Conservation (phyloP, 2,113 vertebrate genomes). For the Stictonetta naevosa region DNA sequence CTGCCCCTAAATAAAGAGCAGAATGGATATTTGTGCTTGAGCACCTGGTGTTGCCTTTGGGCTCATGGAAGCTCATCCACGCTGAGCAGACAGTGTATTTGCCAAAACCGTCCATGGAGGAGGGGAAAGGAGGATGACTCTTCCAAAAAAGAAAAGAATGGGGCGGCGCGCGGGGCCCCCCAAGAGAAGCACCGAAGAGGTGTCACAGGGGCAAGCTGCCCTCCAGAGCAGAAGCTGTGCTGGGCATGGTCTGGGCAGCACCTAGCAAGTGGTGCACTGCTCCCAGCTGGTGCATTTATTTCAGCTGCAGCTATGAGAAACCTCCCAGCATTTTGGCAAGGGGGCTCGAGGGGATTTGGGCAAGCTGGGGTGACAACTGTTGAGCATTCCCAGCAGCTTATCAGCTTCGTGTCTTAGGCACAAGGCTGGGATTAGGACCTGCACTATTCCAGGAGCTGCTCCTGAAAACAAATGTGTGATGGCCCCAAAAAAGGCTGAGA, state of each 20-base stretch:
- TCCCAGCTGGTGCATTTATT: neutral
- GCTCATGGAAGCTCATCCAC: neutral
- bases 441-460: neutral
- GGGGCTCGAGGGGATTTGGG: slow-evolving; percentile 9
- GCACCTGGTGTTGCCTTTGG: neutral
- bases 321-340: neutral
- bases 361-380: slow-evolving; percentile 43
- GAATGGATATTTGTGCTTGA: neutral
- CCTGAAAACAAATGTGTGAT: neutral
- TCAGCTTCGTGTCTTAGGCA: neutral
- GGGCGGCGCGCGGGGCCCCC: too few relatives aligned
- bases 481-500: neutral
- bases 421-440: neutral
- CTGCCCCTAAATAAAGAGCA: neutral
- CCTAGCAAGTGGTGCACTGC: neutral
- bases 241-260: neutral
- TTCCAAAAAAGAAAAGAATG: too few relatives aligned
- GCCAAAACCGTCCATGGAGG: neutral
- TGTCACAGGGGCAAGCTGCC: neutral
- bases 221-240: neutral
- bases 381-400: slow-evolving; percentile 35
- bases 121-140: neutral
- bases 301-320: neutral
- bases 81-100: neutral
- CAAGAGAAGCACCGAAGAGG: neutral